Evolutionary conservation across 1,140 invertebrate species (phyloP).

Genomic region (Magallana ariakensis): DNA sequence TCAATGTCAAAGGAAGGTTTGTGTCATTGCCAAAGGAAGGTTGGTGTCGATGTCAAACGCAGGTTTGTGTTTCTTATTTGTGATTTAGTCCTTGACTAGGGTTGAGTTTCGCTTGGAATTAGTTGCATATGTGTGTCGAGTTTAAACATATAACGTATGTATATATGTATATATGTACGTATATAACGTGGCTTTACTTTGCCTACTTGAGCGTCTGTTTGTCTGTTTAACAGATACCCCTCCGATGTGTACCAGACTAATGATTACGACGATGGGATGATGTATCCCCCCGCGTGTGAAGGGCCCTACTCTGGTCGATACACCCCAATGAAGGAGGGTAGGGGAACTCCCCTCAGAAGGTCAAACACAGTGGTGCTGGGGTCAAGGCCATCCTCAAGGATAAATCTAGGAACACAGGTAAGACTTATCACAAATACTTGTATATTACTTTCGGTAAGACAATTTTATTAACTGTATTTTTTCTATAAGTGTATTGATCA

Average conservation of each 20-base stretch:
- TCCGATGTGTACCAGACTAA: slow-evolving; percentile 51
- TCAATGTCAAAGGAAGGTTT: not conserved
- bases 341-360: slow-evolving; percentile 44
- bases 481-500: no score
- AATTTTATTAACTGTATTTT: no score
- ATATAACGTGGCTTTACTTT: no score
- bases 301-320: slow-evolving; percentile 8
- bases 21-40: not conserved
- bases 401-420: slow-evolving; percentile 53
- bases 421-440: not conserved
- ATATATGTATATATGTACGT: no score
- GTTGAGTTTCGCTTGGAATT: no score
- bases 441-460: no score
- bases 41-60: not conserved
- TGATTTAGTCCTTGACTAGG: no score
- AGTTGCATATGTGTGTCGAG: no score
- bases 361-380: slow-evolving; percentile 15
- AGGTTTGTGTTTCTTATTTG: no score
- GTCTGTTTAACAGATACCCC: slow-evolving; percentile 45
- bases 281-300: slow-evolving; percentile 14
- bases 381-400: slow-evolving; percentile 40
- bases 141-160: no score
- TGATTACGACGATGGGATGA: slow-evolving; percentile 33
- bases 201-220: not conserved
- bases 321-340: slow-evolving; percentile 39